phyloP scores from a whole-genome alignment of 2,113 vertebrate species.

The Megalops atlanticus region DNA sequence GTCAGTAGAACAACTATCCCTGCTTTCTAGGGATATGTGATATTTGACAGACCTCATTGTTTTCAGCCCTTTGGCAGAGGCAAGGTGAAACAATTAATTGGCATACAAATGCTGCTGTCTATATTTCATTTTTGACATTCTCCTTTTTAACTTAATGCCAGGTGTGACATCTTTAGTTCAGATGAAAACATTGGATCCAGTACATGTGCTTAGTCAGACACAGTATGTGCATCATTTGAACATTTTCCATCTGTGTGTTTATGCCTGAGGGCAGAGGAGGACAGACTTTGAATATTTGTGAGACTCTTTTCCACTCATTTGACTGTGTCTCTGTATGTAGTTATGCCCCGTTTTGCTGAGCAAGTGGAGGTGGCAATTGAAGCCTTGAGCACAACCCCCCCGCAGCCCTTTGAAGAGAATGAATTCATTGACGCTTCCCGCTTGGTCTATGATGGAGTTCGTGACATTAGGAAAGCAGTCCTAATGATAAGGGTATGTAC shows the following conservation, averaged over 20 bases:
- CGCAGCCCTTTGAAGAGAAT: conserved; percentile 95
- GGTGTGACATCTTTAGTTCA: no score
- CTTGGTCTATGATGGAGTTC: conserved; percentile 94
- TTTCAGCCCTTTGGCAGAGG: conserved; percentile 3
- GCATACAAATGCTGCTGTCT: conserved; percentile 10
- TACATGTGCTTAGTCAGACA: no score
- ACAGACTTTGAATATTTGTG: conserved; percentile 15
- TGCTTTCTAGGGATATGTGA: neutral
- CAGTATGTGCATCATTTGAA: no score
- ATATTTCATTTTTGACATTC: neutral
- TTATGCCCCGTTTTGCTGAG: conserved; percentile 98
- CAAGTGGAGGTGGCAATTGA: conserved; percentile 98
- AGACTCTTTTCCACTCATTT: conserved; percentile 36
- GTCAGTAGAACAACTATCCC: neutral
- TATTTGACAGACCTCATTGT: neutral
- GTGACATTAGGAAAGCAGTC: conserved; percentile 98
- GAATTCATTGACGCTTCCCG: conserved; percentile 99
- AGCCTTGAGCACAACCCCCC: conserved; percentile 90
- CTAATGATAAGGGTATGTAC: conserved; percentile 98
- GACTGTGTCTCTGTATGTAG: conserved; percentile 59
- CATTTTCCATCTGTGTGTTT: conserved; percentile 31
- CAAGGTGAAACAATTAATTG: conserved; percentile 56
- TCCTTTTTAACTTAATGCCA: neutral
- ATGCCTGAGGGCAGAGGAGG: neutral
- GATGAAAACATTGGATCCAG: no score